Conservation (phyloP, 2,888 invertebrate genomes). For the Euspilapteryx auroguttella region DNA sequence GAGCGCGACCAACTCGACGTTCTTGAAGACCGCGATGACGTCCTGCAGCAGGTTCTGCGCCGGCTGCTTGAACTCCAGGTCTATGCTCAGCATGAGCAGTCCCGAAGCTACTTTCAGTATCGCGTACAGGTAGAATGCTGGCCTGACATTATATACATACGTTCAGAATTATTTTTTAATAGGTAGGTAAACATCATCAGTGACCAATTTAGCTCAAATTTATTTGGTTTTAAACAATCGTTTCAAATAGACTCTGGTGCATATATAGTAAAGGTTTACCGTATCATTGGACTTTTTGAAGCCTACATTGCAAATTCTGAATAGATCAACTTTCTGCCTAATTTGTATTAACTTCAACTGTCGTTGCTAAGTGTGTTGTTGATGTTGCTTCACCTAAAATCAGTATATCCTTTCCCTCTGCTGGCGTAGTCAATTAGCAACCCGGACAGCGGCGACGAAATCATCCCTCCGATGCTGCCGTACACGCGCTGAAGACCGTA, state of each 20-base stretch:
- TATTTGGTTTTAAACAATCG: too few species aligned
- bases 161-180: neutral
- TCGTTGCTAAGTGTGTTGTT: too few species aligned
- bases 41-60: slow-evolving; percentile 70
- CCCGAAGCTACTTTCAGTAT: slow-evolving; percentile 69
- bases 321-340: too few species aligned
- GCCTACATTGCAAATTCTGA: too few species aligned
- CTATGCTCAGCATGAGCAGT: slow-evolving; percentile 69
- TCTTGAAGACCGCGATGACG: slow-evolving; percentile 67
- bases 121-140: slow-evolving; percentile 78
- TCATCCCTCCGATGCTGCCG: slow-evolving; percentile 76
- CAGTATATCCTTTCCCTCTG: slow-evolving; percentile 67
- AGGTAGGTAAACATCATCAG: too few species aligned
- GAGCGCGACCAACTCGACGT: slow-evolving; percentile 71
- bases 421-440: slow-evolving; percentile 75
- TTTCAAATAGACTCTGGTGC: too few species aligned
- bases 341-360: too few species aligned
- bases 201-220: neutral
- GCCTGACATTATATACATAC: slow-evolving; percentile 42
- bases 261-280: too few species aligned
- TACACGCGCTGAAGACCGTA: slow-evolving; percentile 77
- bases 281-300: too few species aligned
- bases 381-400: too few species aligned
- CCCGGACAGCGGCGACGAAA: slow-evolving; percentile 77
- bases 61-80: slow-evolving; percentile 75